Conservation (phyloP, 30 jellyfish, hydroid and myxozoan species). For the Nemopilema nomurai region DNA sequence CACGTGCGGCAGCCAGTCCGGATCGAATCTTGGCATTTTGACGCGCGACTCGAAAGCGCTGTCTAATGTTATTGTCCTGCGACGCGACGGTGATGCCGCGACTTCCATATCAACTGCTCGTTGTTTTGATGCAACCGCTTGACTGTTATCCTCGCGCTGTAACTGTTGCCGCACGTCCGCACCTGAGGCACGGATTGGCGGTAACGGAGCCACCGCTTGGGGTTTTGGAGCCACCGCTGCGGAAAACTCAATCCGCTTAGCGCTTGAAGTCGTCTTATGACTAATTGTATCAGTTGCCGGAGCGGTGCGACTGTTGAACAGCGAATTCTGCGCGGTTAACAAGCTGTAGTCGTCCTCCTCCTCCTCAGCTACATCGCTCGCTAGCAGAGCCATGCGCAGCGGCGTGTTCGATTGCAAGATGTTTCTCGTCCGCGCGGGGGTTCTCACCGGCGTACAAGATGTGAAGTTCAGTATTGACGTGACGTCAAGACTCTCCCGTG, state of each 20-base stretch:
- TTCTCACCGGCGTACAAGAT: constrained; percentile 83
- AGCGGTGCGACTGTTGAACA: constrained; percentile 21
- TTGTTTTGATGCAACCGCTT: not conserved
- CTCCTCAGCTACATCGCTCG: not conserved
- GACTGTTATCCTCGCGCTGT: not conserved
- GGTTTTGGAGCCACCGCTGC: not conserved
- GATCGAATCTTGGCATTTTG: constrained; percentile 33
- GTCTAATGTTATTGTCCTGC: constrained; percentile 7
- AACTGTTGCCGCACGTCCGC: not conserved
- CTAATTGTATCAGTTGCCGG: not conserved
- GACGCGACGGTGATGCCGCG: constrained; percentile 12
- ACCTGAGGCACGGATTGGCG: not conserved
- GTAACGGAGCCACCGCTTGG: not conserved
- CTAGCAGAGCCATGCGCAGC: constrained; percentile 2
- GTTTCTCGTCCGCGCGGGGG: constrained; percentile 75
- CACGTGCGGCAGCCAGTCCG: constrained; percentile 8
- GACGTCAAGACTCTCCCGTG: constrained; percentile 41
- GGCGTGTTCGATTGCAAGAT: constrained; percentile 50
- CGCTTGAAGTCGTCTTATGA: not conserved
- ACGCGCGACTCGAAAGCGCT: not conserved
- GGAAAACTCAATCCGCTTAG: not conserved
- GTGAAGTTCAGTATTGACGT: constrained; percentile 46
- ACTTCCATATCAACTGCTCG: not conserved
- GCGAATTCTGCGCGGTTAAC: constrained; percentile 45
- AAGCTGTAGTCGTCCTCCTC: constrained; percentile 16